Conservation (phyloP, 2,888 invertebrate genomes). For the Agapetus fuscipes region DNA sequence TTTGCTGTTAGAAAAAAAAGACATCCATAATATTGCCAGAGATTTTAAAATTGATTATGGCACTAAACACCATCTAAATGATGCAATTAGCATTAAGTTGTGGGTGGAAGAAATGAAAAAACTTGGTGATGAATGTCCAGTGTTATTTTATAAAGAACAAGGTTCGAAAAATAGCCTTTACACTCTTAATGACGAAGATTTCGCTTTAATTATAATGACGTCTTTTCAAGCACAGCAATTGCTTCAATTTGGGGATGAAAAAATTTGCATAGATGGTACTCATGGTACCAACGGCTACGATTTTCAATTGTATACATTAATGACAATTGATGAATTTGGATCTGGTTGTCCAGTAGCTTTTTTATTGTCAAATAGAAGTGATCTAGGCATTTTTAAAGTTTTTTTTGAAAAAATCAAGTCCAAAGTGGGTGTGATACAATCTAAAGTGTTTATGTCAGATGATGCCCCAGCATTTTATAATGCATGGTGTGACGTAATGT, state of each 20-base stretch:
- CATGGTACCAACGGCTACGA: too few relatives aligned
- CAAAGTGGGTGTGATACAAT: neutral
- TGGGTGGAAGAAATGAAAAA: too few relatives aligned
- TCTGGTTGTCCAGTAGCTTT: neutral
- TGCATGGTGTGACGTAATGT: neutral
- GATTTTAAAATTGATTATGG: neutral
- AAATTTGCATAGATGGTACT: too few relatives aligned
- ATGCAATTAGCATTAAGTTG: too few relatives aligned
- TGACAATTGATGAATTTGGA: neutral
- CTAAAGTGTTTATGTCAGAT: neutral
- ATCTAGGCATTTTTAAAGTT: neutral
- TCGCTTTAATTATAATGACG: too few relatives aligned
- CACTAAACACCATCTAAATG: neutral
- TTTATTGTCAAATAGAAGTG: neutral
- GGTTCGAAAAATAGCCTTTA: too few relatives aligned
- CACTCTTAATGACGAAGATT: too few relatives aligned
- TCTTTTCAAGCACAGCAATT: too few relatives aligned
- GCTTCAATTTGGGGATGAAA: too few relatives aligned
- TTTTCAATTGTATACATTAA: too few relatives aligned
- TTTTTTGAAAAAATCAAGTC: neutral
- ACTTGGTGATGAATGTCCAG: too few relatives aligned
- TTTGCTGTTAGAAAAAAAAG: neutral
- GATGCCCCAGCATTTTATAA: slow-evolving; percentile 1
- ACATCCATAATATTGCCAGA: neutral
- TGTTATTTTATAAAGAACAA: too few relatives aligned